A percentile compares a stretch with the other conserved stretches of the same genome.
phyloP scores from a whole-genome alignment of 1,140 invertebrate genomes.

The Pantala flavescens region DNA sequence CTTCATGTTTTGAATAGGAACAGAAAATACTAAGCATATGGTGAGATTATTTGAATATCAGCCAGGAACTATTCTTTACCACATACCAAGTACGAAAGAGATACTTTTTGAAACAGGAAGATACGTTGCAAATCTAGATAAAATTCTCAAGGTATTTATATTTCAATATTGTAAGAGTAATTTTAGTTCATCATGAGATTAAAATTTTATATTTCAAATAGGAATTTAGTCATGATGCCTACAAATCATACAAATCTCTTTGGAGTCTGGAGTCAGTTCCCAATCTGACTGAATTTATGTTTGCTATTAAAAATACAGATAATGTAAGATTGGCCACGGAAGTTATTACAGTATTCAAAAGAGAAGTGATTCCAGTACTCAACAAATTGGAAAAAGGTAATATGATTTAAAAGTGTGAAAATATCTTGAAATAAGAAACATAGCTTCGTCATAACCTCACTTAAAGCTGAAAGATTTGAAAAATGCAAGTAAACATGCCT shows the following conservation, averaged over 20 bases:
- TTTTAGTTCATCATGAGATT: constrained; percentile 11
- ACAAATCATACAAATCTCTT: constrained; percentile 47
- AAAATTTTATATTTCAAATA: not conserved
- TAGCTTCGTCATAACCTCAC: no score
- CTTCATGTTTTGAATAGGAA: no score
- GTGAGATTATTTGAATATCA: constrained; percentile 62
- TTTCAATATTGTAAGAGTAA: not conserved
- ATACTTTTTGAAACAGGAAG: constrained; percentile 59
- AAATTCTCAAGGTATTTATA: constrained; percentile 46
- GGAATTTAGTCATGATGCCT: constrained; percentile 59
- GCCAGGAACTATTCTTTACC: constrained; percentile 54
- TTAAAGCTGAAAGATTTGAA: no score
- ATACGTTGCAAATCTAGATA: constrained; percentile 54
- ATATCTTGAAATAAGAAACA: no score
- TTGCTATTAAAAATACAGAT: constrained; percentile 48
- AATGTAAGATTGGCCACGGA: constrained; percentile 47
- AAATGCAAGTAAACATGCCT: no score
- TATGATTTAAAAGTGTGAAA: no score
- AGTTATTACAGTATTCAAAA: constrained; percentile 55
- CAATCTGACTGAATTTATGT: constrained; percentile 55
- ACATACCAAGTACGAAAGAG: constrained; percentile 43
- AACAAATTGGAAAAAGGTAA: constrained; percentile 44
- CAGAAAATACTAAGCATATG: constrained; percentile 37
- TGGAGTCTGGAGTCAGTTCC: constrained; percentile 63
- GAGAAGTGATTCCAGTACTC: constrained; percentile 44